Evolutionary conservation across 2,797 vertebrate genomes (phyloP), one percentile per base, ranked within the genome.

Genomic region (Semotilus atromaculatus): DNA sequence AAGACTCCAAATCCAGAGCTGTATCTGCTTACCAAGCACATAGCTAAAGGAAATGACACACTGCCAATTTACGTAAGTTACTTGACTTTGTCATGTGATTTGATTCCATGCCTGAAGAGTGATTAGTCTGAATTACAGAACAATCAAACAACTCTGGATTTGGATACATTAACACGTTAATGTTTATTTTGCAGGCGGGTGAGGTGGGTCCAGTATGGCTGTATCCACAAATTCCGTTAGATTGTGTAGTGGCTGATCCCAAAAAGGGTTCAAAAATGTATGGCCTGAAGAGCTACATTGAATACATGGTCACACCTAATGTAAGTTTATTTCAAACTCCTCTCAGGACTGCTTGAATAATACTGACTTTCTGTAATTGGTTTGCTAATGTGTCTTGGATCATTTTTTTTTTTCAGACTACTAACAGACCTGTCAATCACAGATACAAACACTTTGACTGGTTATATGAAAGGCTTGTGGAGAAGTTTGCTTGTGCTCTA

Each of bases 401-500:
- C 71, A 36, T 55, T 51, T 60, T 43, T 1, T 11, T 31, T 18
- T 29, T 29, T 29, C 92, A 98, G 97, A 97, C 95, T 77, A 97
- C 96, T 91, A 96, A 96, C 89, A 94, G 95, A 79, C 93, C 96
- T 80, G 97, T 98, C 90, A 97, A 97, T 94, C 97, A 98, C 93
- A 96, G 97, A 91, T 98, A 97, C 86, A 98, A 98, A 92, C 97
- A 98, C 92, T 98, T 98, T 93, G 97, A 98, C 91, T 98, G 97
- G 97, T 89, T 98, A 83, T 97, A 97, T 60, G 97, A 98, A 48
- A 95, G 97, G 72, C 95, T 98, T 2, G 91, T 97, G 88, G 96
- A 97, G 82, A 98, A 98, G 91, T 98, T 97, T 85, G 96, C 97
- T 64, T 95, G 96, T 38, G 94, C 95, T 86, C 93, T 98, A 92